Evolutionary conservation across 1,140 invertebrate species (phyloP), one percentile per base, ranked within the genome.

Genomic region (Delia radicum): DNA sequence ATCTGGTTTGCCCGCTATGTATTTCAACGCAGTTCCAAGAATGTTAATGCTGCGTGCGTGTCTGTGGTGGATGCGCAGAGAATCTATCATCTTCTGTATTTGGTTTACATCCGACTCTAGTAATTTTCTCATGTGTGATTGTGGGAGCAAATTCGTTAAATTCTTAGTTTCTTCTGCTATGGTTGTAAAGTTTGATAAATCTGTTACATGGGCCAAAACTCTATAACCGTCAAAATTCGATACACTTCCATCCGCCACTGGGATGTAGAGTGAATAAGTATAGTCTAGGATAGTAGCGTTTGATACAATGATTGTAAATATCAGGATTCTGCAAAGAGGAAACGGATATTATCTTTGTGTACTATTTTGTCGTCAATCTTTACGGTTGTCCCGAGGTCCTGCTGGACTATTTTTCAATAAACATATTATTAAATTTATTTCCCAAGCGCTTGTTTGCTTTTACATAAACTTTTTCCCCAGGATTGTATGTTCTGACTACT

Each of bases 81-180:
- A 63, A 4, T 74, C 61, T 55, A 78, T 24, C 27, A 75, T 48
- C 21, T 33, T 62, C n/a, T 12, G 12, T 26, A 78, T 61, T 5
- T 76, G 63, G 65, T 13, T 33, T 21, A 73, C 65, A 28, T 75
- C 77, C 1, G 69, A 18, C 21, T 65, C 61, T 13, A 78, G 24
- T 15, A 75, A 26, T 62, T 73, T 74, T 27, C 42, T 27, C 73
- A 78, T 79, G 21, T 79, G 77, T 12, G 75, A 77, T 10, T 77
- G 24, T 5, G 74, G 77, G 2, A 77, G 75, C 29, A 72, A 61
- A 33, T 74, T 18, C 4, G n/a, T 12, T 29, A 76, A 24, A 12
- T 46, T 75, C 15, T 8, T 37, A 3, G 74, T 75, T 12, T 78
- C 65, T 1, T 79, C 76, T 12, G 75, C 26, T 29, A 79, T 67